Evolutionary conservation across 92 coral and sea anemone species (phyloP).

Genomic region (Zoanthus solanderi): DNA sequence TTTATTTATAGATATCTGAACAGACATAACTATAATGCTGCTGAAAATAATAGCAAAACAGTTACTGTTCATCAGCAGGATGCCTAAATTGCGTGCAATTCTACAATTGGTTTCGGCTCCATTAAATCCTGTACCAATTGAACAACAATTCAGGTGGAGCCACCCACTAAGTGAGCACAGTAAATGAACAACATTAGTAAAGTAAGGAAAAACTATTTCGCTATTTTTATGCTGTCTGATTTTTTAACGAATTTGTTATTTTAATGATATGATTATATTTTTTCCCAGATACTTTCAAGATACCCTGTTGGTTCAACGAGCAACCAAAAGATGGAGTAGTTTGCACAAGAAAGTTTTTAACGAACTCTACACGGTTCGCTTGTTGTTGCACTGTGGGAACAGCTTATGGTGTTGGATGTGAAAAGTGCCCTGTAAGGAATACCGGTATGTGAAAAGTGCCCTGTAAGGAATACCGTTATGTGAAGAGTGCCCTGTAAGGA

Average conservation of each 20-base stretch:
- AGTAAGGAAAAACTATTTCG: not conserved
- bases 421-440: not conserved
- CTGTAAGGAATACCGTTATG: not conserved
- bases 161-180: no score
- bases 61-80: no score
- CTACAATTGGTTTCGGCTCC: no score
- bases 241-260: no score
- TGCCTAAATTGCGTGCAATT: no score
- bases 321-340: conserved; percentile 59
- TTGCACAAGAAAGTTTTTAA: conserved; percentile 75
- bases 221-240: not conserved
- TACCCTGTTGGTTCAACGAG: not conserved
- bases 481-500: not conserved
- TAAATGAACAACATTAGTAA: no score
- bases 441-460: not conserved
- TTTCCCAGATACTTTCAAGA: not conserved
- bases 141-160: no score
- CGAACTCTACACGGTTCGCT: conserved; percentile 74
- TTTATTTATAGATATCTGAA: no score
- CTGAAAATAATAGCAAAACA: no score
- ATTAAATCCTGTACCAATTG: no score
- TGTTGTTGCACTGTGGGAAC: conserved; percentile 92
- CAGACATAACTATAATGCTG: no score
- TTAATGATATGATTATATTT: not conserved
- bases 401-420: conserved; percentile 34